phyloP scores from a whole-genome alignment of 1,140 invertebrate species.

The Cotesia chilonis region DNA sequence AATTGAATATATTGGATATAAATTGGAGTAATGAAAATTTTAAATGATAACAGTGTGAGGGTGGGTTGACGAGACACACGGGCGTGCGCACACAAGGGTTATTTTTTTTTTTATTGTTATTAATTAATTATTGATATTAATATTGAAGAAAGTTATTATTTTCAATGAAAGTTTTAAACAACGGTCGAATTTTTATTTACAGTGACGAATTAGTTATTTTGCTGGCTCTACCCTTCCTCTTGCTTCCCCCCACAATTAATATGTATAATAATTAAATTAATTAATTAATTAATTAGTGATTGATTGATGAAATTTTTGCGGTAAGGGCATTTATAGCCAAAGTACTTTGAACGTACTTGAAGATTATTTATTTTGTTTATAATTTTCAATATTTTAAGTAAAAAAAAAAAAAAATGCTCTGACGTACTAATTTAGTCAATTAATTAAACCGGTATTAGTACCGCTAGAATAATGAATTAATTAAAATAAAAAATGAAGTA shows the following conservation, averaged over 20 bases:
- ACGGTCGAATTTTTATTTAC: slow-evolving; percentile 36
- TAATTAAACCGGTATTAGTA: slow-evolving; percentile 17
- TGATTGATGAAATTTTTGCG: background rate
- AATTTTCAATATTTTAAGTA: too few relatives aligned
- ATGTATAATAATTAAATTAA: slow-evolving; percentile 44
- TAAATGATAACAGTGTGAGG: slow-evolving; percentile 29
- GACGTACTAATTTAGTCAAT: background rate
- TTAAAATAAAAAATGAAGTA: slow-evolving; percentile 7
- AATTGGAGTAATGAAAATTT: slow-evolving; percentile 1
- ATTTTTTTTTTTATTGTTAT: slow-evolving; percentile 18
- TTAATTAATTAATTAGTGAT: slow-evolving; percentile 23
- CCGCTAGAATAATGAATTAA: slow-evolving; percentile 8
- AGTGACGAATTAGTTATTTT: slow-evolving; percentile 57
- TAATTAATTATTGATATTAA: slow-evolving; percentile 10
- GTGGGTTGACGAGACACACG: slow-evolving; percentile 14
- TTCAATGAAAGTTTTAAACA: slow-evolving; percentile 26
- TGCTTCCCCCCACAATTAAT: slow-evolving; percentile 61
- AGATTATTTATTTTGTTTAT: too few relatives aligned
- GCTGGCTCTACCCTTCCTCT: slow-evolving; percentile 67
- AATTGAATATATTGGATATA: slow-evolving; percentile 33
- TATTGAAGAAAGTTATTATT: slow-evolving; percentile 29
- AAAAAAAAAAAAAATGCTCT: too few relatives aligned
- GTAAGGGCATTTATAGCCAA: background rate
- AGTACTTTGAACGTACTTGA: background rate
- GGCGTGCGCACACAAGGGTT: slow-evolving; percentile 21